Evolutionary conservation across 2,888 invertebrate genomes (phyloP).

Genomic region (Sclerodermus sp.): DNA sequence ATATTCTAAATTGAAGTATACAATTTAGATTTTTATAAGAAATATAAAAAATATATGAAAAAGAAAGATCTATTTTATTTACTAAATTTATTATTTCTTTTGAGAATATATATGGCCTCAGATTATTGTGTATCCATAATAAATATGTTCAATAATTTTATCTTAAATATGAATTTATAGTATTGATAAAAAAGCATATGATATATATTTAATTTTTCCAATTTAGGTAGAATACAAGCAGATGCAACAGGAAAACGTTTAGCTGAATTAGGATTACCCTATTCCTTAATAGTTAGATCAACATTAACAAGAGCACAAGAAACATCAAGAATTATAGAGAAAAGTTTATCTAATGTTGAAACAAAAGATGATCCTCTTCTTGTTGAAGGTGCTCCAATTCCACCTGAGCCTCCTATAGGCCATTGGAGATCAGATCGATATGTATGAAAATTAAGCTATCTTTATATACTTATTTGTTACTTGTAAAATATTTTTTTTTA

Average conservation of each 20-base stretch:
- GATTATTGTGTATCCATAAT: no score
- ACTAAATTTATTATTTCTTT: no score
- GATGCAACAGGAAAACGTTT: conserved; percentile 81
- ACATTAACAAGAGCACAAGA: conserved; percentile 94
- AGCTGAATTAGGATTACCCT: conserved; percentile 75
- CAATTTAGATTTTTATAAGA: no score
- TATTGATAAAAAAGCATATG: no score
- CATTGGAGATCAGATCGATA: conserved; percentile 83
- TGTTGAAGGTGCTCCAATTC: conserved; percentile 92
- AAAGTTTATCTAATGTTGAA: conserved; percentile 65
- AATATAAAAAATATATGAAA: no score
- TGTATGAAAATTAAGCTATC: conserved; percentile 61
- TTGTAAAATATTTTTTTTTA: neutral
- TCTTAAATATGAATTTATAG: no score
- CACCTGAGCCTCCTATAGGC: conserved; percentile 88
- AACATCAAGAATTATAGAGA: conserved; percentile 81
- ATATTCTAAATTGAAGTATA: no score
- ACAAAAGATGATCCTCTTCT: conserved; percentile 73
- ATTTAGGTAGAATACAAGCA: conserved; percentile 80
- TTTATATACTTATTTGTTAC: conserved; percentile 13
- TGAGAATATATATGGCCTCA: no score
- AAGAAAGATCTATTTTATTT: no score
- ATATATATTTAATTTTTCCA: no score
- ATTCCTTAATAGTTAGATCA: conserved; percentile 79
- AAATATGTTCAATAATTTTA: no score